Evolutionary conservation across 2,113 vertebrate genomes (phyloP).

Genomic region (Brienomyrus longianalis): DNA sequence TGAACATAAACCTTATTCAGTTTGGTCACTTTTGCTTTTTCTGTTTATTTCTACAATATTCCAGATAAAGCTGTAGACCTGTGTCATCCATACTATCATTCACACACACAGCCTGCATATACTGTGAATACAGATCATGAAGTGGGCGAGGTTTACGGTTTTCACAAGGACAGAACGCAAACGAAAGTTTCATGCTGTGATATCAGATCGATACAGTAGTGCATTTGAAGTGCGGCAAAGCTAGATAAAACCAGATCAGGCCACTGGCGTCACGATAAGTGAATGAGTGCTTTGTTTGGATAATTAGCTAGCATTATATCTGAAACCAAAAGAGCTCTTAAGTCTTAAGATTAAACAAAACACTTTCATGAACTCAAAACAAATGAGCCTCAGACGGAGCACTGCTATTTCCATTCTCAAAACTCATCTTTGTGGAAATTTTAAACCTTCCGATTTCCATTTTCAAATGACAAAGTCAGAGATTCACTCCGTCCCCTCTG

Average conservation of each 20-base stretch:
- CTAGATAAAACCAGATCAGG: neutral
- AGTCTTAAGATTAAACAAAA: neutral
- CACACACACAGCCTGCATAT: neutral
- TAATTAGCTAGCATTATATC: neutral
- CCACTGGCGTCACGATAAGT: neutral
- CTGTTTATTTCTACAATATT: neutral
- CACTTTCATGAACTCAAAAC: neutral
- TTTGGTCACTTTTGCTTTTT: neutral
- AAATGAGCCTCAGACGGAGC: neutral
- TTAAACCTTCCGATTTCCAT: neutral
- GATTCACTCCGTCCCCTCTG: neutral
- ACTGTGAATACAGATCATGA: neutral
- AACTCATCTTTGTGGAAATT: neutral
- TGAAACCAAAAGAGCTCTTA: constrained; percentile 6
- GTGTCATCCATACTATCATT: neutral
- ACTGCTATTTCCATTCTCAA: neutral
- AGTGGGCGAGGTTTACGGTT: neutral
- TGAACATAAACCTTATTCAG: neutral
- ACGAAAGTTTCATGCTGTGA: neutral
- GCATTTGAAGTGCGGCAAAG: neutral
- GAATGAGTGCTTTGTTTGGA: constrained; percentile 5
- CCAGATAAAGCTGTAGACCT: neutral
- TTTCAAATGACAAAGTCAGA: neutral
- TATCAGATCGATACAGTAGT: neutral
- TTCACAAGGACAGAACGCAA: neutral